A percentile compares a stretch with the other conserved stretches of the same genome.
Evolutionary conservation across 2,797 vertebrate genomes (phyloP).

Genomic region (Trichosurus vulpecula): DNA sequence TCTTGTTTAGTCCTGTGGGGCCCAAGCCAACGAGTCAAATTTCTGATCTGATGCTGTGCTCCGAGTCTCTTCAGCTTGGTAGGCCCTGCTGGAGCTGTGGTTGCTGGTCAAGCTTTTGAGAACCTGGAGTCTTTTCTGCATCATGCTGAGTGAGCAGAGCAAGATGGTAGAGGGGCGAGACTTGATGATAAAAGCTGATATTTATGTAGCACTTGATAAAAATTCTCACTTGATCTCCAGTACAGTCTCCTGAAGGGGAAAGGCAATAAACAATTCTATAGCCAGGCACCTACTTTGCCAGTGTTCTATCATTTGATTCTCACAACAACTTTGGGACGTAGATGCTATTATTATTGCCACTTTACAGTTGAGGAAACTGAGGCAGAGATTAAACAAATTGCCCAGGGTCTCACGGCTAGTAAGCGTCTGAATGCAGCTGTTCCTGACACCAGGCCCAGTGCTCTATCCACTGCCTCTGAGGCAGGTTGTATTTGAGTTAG

Average conservation of each 20-base stretch:
- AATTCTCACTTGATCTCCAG: neutral
- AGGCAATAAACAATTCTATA: neutral
- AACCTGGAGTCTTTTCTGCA: neutral
- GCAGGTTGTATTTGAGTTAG: neutral
- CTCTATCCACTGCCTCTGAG: neutral
- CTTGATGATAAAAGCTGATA: neutral
- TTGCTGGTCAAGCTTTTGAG: neutral
- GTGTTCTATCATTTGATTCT: neutral
- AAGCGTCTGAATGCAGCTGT: neutral
- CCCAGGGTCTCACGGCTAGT: neutral
- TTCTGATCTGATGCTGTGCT: neutral
- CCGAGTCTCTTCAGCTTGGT: neutral
- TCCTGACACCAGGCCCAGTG: neutral
- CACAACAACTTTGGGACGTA: neutral
- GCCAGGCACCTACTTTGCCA: neutral
- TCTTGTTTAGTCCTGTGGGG: neutral
- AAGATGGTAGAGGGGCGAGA: neutral
- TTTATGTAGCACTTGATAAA: neutral
- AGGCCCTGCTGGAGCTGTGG: neutral
- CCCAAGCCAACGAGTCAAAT: neutral
- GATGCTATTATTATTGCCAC: neutral
- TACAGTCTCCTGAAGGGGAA: neutral
- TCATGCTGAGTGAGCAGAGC: neutral
- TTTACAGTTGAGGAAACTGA: neutral
- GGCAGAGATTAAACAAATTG: neutral